These are phyloP conservation scores for Yponomeuta sedellus DNA, from an alignment of 2,888 invertebrate species.

Conservation along the genomic window DNA sequence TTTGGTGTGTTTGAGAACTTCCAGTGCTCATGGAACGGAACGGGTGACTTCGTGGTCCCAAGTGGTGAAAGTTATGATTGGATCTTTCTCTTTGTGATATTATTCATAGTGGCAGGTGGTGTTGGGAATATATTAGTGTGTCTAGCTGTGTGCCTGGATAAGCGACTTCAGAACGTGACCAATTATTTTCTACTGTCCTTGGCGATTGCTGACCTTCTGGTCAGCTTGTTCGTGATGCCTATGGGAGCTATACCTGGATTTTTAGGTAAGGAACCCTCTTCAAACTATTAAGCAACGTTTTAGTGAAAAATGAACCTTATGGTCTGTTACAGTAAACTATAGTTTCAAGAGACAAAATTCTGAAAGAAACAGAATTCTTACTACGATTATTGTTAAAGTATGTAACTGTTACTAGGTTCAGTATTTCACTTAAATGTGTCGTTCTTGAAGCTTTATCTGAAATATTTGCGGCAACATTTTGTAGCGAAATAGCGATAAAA, in stretches of 20 bases:
- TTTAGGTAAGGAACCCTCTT: slow-evolving; percentile 81
- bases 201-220: slow-evolving; percentile 94
- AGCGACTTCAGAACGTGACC: slow-evolving; percentile 94
- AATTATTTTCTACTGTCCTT: slow-evolving; percentile 96
- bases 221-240: slow-evolving; percentile 97
- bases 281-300: no score
- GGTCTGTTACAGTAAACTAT: background rate
- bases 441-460: background rate
- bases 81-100: slow-evolving; percentile 88
- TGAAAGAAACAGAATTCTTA: no score
- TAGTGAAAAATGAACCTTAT: background rate
- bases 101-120: slow-evolving; percentile 92
- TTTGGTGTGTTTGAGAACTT: slow-evolving; percentile 40
- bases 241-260: slow-evolving; percentile 95
- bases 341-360: no score
- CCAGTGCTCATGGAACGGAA: slow-evolving; percentile 58
- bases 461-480: background rate
- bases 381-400: no score
- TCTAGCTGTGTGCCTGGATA: slow-evolving; percentile 93
- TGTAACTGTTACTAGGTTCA: background rate
- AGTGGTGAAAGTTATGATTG: slow-evolving; percentile 77
- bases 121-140: slow-evolving; percentile 95
- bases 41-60: slow-evolving; percentile 26
- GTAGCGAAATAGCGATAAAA: background rate
- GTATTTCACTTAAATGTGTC: background rate